phyloP scores from a whole-genome alignment of 37 sponge, comb jelly and placozoan species.

The Sycon ciliatum region DNA sequence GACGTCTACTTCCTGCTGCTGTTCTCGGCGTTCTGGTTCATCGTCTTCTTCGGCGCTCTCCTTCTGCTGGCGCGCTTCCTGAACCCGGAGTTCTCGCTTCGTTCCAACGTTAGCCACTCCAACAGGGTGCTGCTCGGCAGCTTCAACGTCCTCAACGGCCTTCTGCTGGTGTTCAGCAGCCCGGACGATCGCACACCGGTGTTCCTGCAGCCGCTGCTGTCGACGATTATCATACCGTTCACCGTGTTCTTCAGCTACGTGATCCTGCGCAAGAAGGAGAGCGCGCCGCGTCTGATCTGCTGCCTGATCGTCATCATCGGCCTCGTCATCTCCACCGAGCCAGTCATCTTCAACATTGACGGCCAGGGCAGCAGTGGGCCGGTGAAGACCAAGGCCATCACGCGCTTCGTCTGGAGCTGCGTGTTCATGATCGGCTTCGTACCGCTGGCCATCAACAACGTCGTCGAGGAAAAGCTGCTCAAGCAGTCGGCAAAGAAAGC shows the following conservation, averaged over 20 bases:
- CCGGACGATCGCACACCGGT: slow-evolving; percentile 45
- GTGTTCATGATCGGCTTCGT: slow-evolving; percentile 16
- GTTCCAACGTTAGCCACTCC: slow-evolving; percentile 31
- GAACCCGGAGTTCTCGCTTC: not conserved
- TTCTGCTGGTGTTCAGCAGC: slow-evolving; percentile 52
- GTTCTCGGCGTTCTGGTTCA: slow-evolving; percentile 47
- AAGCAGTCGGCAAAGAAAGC: not conserved
- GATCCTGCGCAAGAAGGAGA: not conserved
- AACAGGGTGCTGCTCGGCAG: slow-evolving; percentile 44
- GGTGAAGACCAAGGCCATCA: not conserved
- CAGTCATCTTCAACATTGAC: not conserved
- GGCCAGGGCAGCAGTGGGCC: not conserved
- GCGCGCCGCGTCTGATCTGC: slow-evolving; percentile 2
- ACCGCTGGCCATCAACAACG: slow-evolving; percentile 14
- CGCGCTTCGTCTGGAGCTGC: not conserved
- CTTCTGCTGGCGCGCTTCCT: slow-evolving; percentile 12
- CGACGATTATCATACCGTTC: slow-evolving; percentile 49
- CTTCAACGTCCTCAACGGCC: slow-evolving; percentile 57
- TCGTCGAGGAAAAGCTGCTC: slow-evolving; percentile 1
- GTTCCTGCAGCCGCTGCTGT: slow-evolving; percentile 61
- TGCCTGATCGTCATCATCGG: not conserved
- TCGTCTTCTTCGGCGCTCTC: slow-evolving; percentile 44
- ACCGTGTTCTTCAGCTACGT: slow-evolving; percentile 35
- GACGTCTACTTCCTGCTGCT: slow-evolving; percentile 55
- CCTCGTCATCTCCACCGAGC: not conserved